Base-by-base conservation (phyloP, 2,113 vertebrate genomes). In the Catharus fuscescens region DNA sequence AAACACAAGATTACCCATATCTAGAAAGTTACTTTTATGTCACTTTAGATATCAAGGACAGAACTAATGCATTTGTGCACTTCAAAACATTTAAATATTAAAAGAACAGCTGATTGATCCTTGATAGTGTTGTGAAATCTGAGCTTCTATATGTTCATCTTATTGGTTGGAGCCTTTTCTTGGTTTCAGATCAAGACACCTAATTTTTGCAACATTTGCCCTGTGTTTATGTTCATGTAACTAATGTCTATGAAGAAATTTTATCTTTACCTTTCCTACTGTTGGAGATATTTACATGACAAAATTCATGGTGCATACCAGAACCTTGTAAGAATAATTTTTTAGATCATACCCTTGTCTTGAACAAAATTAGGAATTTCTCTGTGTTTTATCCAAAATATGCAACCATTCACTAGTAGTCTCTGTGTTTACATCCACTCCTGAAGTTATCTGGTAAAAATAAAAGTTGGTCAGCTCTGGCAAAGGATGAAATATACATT, bases 361-460 rank as follows among this genome's bases (percentile, higher is more conserved):
- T 7, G 5, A 92, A 59, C 15, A 15, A 82, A 79, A 44, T 69
- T 21, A 60, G 24, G 20, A 52, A 15, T 59, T 40, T 77, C 34
- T 45, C 14, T 0, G 1, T 45, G 8, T 72, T 81, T 72, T 53
- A 36, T 62, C 14, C 81, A 34, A 92, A 57, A 42, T 86, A 78
- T 8, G 29, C 8, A 66, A 24, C 7, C 23, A n/a, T 67, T 89
- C 74, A 25, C 25, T 26, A 60, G 25, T 23, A 47, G 25, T 44
- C 25, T 56, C 34, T 60, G 13, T 0, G 0, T 69, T 78, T 72
- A 24, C 12, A 32, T 59, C 31, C 70, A 4, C 8, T 25, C 18
- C 40, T 40, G 56, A 65, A 60, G 24, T 50, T 65, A 60, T 10
- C 7, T 29, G n/a, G 1, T 23, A 53, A 61, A 23, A 47, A 26